These are phyloP conservation scores for Dicycla oo DNA, from an alignment of 2,888 invertebrate genomes.

Conservation along the genomic window DNA sequence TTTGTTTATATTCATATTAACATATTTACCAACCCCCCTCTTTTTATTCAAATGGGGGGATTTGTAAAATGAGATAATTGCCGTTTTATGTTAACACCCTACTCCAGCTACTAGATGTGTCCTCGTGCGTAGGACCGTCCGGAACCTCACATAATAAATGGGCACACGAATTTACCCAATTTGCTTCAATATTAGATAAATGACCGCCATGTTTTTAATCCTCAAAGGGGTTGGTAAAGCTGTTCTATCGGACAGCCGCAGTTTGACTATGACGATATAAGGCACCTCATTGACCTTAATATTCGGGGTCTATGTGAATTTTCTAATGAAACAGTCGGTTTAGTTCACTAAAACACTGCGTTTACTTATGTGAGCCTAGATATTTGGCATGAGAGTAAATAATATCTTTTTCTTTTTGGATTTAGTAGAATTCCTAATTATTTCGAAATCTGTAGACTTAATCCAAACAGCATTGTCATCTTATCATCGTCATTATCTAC, in stretches of 20 bases:
- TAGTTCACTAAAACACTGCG: not conserved
- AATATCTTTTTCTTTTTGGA: not conserved
- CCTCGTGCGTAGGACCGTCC: constrained; percentile 3
- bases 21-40: constrained; percentile 1
- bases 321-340: not conserved
- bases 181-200: constrained; percentile 31
- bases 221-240: constrained; percentile 20
- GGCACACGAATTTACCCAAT: constrained; percentile 30
- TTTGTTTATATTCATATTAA: constrained; percentile 10
- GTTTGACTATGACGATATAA: not conserved
- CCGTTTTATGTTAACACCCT: constrained; percentile 54
- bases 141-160: constrained; percentile 45
- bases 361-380: not conserved
- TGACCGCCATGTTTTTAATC: constrained; percentile 45
- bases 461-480: not conserved
- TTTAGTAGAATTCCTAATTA: not conserved
- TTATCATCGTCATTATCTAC: too few species aligned
- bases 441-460: not conserved
- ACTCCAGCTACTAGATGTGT: constrained; percentile 9
- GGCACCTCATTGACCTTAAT: constrained; percentile 7
- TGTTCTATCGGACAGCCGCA: constrained; percentile 25
- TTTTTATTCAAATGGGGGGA: constrained; percentile 44
- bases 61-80: constrained; percentile 52
- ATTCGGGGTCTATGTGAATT: not conserved
- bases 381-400: not conserved